Conservation (phyloP, 2,113 vertebrate species). For the Dasyprocta punctata region DNA sequence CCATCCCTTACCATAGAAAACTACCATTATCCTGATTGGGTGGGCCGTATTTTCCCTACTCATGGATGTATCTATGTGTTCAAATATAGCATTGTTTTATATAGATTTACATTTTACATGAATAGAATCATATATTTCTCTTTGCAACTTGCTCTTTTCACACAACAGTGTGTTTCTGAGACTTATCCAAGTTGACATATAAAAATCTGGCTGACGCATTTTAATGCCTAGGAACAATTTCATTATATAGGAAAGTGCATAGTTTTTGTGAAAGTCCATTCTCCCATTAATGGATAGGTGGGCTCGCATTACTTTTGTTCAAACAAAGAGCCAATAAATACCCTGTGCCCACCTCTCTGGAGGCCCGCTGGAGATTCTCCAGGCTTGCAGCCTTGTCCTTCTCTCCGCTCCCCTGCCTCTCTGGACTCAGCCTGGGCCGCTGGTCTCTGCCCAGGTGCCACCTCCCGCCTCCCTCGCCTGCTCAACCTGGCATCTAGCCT, state of each 20-base stretch:
- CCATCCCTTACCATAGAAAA: background rate
- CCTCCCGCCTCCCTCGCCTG: background rate
- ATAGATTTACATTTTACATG: conserved; percentile 18
- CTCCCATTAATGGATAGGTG: background rate
- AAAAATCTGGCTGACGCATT: conserved; percentile 30
- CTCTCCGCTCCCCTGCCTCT: background rate
- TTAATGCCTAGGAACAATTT: conserved; percentile 42
- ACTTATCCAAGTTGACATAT: conserved; percentile 46
- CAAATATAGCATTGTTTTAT: conserved; percentile 23
- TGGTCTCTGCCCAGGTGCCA: background rate
- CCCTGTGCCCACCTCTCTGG: background rate
- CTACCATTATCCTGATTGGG: background rate
- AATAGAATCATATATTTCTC: conserved; percentile 50
- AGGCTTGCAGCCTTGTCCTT: too few relatives aligned
- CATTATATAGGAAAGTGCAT: background rate
- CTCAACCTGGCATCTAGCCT: background rate
- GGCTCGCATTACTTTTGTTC: background rate
- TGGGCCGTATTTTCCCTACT: background rate
- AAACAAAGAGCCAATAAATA: background rate
- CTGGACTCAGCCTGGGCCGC: background rate
- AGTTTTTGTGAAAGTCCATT: background rate
- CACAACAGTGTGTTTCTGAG: conserved; percentile 58
- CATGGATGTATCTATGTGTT: too few relatives aligned
- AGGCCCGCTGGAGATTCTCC: background rate
- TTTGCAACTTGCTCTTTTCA: conserved; percentile 70